A percentile compares a stretch with the other conserved stretches of the same genome.
phyloP scores from a whole-genome alignment of 2,888 invertebrate species.

The Aphodius sticticus region DNA sequence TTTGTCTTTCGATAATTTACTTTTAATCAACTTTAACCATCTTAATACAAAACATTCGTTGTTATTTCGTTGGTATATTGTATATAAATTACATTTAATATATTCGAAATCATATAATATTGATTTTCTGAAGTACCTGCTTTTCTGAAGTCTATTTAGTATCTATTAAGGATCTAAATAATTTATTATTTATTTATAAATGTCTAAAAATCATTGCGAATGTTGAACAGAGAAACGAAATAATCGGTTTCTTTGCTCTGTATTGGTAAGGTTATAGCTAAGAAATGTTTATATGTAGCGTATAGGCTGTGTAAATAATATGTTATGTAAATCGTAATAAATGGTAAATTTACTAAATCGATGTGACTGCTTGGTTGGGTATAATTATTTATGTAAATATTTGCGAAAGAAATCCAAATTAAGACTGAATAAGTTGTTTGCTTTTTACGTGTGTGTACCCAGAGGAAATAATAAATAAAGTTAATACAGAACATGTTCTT shows the following conservation, averaged over 20 bases:
- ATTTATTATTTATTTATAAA: background rate
- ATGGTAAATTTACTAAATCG: background rate
- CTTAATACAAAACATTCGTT: background rate
- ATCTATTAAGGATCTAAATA: background rate
- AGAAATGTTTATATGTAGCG: background rate
- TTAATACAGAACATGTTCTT: background rate
- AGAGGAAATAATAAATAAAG: background rate
- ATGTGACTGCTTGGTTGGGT: slow-evolving; percentile 30
- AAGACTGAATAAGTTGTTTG: slow-evolving; percentile 34
- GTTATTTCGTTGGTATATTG: background rate
- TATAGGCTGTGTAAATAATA: background rate
- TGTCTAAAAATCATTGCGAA: background rate
- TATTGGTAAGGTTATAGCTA: background rate
- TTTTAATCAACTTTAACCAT: background rate
- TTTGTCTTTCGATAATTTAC: background rate
- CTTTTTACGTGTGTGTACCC: slow-evolving; percentile 24
- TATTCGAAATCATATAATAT: background rate
- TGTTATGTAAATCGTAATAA: background rate
- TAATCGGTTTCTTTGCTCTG: too few relatives aligned
- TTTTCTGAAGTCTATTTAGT: background rate
- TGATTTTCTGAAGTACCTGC: background rate
- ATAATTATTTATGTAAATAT: slow-evolving; percentile 28
- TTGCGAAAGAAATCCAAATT: slow-evolving; percentile 30
- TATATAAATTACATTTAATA: background rate
- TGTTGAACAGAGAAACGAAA: background rate